phyloP scores from a whole-genome alignment of 2,888 invertebrate species.

The Alloplasta piceator region DNA sequence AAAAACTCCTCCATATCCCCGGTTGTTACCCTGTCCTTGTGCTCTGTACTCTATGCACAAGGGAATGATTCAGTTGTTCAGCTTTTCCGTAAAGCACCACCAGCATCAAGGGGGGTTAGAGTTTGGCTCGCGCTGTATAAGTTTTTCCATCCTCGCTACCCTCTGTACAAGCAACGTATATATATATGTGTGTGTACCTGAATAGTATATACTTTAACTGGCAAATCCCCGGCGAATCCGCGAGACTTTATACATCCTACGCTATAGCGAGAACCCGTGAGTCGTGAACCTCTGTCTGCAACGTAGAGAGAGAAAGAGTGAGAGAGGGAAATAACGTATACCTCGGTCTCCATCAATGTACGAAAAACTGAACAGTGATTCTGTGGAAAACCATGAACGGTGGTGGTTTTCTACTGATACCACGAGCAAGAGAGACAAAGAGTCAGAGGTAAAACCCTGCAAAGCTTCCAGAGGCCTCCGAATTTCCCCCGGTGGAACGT shows the following conservation, averaged over 20 bases:
- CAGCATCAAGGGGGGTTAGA: constrained; percentile 29
- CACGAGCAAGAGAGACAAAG: neutral
- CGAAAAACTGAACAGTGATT: constrained; percentile 41
- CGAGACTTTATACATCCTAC: constrained; percentile 61
- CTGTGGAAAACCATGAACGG: constrained; percentile 39
- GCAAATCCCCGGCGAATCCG: constrained; percentile 67
- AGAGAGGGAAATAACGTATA: constrained; percentile 31
- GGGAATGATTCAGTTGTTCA: constrained; percentile 55
- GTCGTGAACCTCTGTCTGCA: constrained; percentile 40
- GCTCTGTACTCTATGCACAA: constrained; percentile 37
- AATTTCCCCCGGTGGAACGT: constrained; percentile 49
- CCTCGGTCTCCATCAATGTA: constrained; percentile 32
- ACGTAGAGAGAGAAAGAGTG: constrained; percentile 31
- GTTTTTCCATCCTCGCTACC: constrained; percentile 32
- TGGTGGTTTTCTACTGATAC: constrained; percentile 10
- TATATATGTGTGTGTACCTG: constrained; percentile 40
- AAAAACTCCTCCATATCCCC: constrained; percentile 35
- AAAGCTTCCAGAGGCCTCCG: constrained; percentile 51
- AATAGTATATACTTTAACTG: constrained; percentile 66
- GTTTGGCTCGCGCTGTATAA: constrained; percentile 38
- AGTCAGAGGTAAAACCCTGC: constrained; percentile 48
- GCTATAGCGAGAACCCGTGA: constrained; percentile 44
- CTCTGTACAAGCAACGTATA: constrained; percentile 16
- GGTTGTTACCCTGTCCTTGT: constrained; percentile 36
- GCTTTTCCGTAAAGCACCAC: constrained; percentile 40